Percentiles rank a stretch among this genome's conserved stretches.
phyloP scores from a whole-genome alignment of 2,797 vertebrate species.

The Schizothorax lantsangensis region DNA sequence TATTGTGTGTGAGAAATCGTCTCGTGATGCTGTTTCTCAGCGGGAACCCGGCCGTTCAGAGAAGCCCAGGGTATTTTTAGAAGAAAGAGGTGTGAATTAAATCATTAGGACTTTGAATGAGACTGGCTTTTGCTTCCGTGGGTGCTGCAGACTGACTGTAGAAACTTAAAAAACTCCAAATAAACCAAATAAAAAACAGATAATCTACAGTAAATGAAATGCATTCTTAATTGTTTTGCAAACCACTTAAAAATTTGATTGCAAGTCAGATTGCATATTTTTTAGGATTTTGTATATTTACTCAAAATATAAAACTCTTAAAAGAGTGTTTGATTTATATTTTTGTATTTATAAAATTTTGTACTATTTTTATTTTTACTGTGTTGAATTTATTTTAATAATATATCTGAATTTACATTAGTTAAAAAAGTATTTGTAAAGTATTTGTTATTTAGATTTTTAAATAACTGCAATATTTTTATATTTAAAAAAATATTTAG shows the following conservation, averaged over 20 bases:
- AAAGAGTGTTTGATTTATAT: no score
- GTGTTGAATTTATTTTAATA: neutral
- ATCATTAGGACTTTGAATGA: neutral
- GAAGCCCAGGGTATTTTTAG: slow-evolving; percentile 7
- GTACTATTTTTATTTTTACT: neutral
- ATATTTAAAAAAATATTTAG: neutral
- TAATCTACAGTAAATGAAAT: neutral
- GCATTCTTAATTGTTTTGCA: neutral
- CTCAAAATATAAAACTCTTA: neutral
- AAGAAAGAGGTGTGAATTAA: neutral
- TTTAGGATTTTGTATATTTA: neutral
- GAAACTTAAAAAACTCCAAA: no score
- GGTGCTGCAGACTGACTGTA: neutral
- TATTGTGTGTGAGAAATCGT: slow-evolving; percentile 1
- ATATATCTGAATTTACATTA: no score
- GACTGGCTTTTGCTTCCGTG: neutral
- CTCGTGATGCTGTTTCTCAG: neutral
- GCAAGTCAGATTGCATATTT: neutral
- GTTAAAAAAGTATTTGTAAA: no score
- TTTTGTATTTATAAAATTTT: no score
- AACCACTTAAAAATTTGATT: neutral
- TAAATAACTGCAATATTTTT: neutral
- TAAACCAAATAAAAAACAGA: neutral
- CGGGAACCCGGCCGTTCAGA: neutral
- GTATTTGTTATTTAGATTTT: neutral